These are phyloP conservation scores for Sandelia bainsii DNA, from an alignment of 2,797 vertebrate genomes.

Conservation along the genomic window DNA sequence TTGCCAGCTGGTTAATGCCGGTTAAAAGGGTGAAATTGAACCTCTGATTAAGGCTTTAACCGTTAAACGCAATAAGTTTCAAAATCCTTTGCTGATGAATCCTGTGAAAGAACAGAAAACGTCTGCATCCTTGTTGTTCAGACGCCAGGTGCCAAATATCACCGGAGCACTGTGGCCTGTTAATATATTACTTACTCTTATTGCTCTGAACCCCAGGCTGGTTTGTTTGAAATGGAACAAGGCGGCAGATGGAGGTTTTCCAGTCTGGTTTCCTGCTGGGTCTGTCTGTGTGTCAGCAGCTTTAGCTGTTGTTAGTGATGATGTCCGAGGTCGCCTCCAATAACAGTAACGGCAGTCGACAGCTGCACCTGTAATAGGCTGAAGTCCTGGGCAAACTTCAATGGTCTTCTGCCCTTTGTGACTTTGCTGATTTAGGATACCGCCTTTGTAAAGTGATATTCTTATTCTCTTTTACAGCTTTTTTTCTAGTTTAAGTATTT, in stretches of 20 bases:
- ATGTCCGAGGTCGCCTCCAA: not conserved
- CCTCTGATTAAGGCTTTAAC: too few species aligned
- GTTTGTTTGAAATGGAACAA: not conserved
- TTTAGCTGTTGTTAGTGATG: not conserved
- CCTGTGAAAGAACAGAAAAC: too few species aligned
- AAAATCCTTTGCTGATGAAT: too few species aligned
- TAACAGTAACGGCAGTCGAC: not conserved
- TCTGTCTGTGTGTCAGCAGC: conserved; percentile 5
- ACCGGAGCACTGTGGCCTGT: too few species aligned
- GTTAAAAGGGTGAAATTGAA: too few species aligned
- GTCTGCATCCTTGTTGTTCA: too few species aligned
- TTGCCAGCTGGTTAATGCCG: too few species aligned
- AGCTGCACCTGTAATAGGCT: conserved; percentile 44
- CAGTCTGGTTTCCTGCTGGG: conserved; percentile 36
- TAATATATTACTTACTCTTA: not conserved
- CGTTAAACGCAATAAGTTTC: too few species aligned
- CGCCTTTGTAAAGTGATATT: not conserved
- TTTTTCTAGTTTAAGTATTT: too few species aligned
- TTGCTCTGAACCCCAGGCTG: not conserved
- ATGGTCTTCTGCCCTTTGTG: conserved; percentile 15
- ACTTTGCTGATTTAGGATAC: not conserved
- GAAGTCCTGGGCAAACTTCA: conserved; percentile 14
- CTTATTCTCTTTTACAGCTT: not conserved
- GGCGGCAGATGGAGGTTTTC: conserved; percentile 51
- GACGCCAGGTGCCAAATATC: too few species aligned